Evolutionary conservation across 2,888 invertebrate genomes (phyloP).

Genomic region (Hirtodrosophila cameraria): DNA sequence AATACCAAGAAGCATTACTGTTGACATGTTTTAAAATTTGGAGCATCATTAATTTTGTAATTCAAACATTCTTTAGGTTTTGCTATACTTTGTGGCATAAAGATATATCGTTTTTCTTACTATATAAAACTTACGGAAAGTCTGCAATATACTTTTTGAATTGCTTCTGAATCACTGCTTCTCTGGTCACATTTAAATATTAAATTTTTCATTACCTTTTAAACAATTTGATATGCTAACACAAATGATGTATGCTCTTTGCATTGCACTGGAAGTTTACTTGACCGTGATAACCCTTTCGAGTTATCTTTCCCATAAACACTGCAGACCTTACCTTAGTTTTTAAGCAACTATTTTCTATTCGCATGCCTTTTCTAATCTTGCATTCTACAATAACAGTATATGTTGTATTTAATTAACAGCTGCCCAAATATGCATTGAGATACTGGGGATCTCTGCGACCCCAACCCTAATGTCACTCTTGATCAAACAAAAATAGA

Average conservation of each 20-base stretch:
- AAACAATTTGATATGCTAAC: too few relatives aligned
- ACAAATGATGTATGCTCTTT: background rate
- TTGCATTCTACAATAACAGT: slow-evolving; percentile 16
- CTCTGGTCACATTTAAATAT: too few relatives aligned
- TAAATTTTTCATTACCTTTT: too few relatives aligned
- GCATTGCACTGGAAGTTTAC: slow-evolving; percentile 2
- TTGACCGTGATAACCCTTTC: slow-evolving; percentile 34
- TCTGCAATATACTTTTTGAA: too few relatives aligned
- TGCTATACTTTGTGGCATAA: too few relatives aligned
- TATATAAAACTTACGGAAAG: too few relatives aligned
- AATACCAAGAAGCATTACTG: too few relatives aligned
- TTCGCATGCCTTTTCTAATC: slow-evolving; percentile 38
- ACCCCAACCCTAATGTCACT: slow-evolving; percentile 44
- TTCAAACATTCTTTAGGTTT: too few relatives aligned
- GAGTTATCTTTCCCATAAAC: background rate
- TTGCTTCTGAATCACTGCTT: too few relatives aligned
- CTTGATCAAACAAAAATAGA: slow-evolving; percentile 70
- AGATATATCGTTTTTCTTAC: too few relatives aligned
- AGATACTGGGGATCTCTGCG: slow-evolving; percentile 15
- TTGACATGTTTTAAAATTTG: too few relatives aligned
- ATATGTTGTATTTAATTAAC: slow-evolving; percentile 43
- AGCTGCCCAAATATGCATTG: slow-evolving; percentile 64
- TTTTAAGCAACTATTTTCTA: slow-evolving; percentile 26
- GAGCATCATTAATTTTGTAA: too few relatives aligned
- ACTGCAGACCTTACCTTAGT: background rate